Evolutionary conservation across 2,113 vertebrate species (phyloP).

Genomic region (Semnornis frantzii): DNA sequence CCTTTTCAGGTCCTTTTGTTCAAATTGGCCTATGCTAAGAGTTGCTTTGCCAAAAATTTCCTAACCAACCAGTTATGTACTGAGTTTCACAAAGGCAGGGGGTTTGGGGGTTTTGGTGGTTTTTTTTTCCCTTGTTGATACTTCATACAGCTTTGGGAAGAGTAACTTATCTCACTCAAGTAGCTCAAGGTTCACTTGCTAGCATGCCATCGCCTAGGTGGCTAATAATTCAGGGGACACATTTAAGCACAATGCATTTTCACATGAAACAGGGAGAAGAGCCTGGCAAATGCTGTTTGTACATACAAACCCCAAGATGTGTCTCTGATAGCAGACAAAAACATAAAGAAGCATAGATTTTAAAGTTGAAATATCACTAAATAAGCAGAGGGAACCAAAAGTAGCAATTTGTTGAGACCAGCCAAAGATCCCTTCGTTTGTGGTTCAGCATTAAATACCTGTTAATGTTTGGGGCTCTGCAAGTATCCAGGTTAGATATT

Average conservation of each 20-base stretch:
- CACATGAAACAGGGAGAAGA: neutral
- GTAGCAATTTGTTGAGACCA: accelerated
- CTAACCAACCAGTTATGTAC: too few relatives aligned
- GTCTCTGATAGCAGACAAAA: neutral
- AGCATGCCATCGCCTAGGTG: neutral
- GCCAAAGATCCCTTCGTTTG: neutral
- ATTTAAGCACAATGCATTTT: neutral
- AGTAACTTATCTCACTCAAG: neutral
- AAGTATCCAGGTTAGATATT: neutral
- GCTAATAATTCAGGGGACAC: neutral
- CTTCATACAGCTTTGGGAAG: neutral
- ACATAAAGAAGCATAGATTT: neutral
- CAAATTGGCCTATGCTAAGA: too few relatives aligned
- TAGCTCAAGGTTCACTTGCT: neutral
- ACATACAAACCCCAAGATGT: neutral
- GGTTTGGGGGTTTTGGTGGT: neutral
- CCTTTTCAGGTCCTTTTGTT: too few relatives aligned
- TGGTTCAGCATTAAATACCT: neutral
- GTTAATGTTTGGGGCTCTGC: neutral
- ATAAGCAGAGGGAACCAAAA: neutral
- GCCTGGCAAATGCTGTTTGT: neutral
- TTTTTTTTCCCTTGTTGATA: neutral
- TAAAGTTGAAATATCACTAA: neutral
- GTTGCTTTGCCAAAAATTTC: too few relatives aligned
- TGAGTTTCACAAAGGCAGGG: too few relatives aligned